Evolutionary conservation across 1,140 invertebrate genomes (phyloP), one percentile per base, ranked within the genome.

Genomic region (Drosophila sulfurigaster): DNA sequence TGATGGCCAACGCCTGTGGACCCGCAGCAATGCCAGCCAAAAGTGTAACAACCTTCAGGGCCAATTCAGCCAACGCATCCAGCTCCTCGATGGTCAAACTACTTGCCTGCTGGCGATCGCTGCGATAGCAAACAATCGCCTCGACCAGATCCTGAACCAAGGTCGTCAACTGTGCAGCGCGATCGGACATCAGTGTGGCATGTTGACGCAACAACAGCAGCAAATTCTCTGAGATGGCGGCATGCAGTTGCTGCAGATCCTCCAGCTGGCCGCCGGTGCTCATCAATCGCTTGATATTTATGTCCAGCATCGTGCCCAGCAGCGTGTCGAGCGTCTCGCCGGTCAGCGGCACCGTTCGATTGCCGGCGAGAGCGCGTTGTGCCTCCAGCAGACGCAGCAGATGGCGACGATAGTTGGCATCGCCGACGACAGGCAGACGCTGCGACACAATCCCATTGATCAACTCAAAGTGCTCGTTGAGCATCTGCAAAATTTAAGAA

Each of bases 81-180:
- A 92, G 46, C 73, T 92, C 92, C 4, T 64, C 60, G 1, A 81
- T 67, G 6, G 43, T 81, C 0, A 92, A 54, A 11, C 74, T 71
- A 25, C 79, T 69, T 5, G 88, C 77, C 56, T 91, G 81, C 45
- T 85, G 79, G 13, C 91, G 81, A 20, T 91, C 86, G 30, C 79
- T 68, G 41, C 90, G 91, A 71, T 92, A 92, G 67, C 88, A 85
- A 11, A 92, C 75, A 56, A 92, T 78, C 1, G 82, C 70, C 56
- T 92, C 88, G 7, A 92, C 16, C 13, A 92, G 62, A 58, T 92
- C 91, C 76, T 92, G 81, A 35, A 85, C 91, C 5, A 92, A 46
- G 0, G 80, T 72, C 20, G 76, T 73, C 66, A 92, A 46, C 60
- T 92, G 92, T 30, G 91, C 73, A 0, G 91, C 81, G 0, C 92